Evolutionary conservation across 2,113 vertebrate genomes (phyloP).

Genomic region (Cyprinodon brontotheroides): DNA sequence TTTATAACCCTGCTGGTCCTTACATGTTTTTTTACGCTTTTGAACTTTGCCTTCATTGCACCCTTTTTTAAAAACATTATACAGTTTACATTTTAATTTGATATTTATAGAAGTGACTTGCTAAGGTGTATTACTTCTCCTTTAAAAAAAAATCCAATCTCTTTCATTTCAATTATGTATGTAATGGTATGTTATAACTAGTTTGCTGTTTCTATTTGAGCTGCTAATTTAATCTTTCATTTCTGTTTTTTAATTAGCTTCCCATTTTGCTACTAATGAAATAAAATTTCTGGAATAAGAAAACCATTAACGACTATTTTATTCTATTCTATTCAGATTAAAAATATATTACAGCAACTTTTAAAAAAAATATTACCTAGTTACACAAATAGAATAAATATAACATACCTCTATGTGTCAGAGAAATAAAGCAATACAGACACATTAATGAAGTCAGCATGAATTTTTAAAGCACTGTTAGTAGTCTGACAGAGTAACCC

Average conservation of each 20-base stretch:
- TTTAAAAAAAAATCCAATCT: too few species aligned
- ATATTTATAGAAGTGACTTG: too few species aligned
- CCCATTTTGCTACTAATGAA: not conserved
- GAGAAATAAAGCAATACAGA: not conserved
- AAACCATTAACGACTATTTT: not conserved
- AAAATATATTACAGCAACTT: not conserved
- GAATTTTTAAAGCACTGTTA: not conserved
- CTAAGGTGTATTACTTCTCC: too few species aligned
- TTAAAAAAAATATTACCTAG: not conserved
- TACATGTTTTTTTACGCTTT: not conserved
- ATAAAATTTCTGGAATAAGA: not conserved
- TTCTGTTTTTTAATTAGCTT: not conserved
- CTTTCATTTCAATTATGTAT: too few species aligned
- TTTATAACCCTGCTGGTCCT: not conserved
- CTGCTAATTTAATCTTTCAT: not conserved
- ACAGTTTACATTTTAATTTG: not conserved
- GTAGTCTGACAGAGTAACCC: conserved; percentile 3
- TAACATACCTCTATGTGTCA: not conserved
- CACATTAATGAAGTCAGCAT: not conserved
- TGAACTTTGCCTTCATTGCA: too few species aligned
- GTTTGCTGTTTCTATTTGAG: not conserved
- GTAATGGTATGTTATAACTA: too few species aligned
- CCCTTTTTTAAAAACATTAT: not conserved
- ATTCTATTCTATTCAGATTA: not conserved
- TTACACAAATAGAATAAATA: not conserved